A percentile compares a stretch with the other conserved stretches of the same genome.
Conservation (phyloP, 2,888 invertebrate genomes). For the Phalera bucephala region DNA sequence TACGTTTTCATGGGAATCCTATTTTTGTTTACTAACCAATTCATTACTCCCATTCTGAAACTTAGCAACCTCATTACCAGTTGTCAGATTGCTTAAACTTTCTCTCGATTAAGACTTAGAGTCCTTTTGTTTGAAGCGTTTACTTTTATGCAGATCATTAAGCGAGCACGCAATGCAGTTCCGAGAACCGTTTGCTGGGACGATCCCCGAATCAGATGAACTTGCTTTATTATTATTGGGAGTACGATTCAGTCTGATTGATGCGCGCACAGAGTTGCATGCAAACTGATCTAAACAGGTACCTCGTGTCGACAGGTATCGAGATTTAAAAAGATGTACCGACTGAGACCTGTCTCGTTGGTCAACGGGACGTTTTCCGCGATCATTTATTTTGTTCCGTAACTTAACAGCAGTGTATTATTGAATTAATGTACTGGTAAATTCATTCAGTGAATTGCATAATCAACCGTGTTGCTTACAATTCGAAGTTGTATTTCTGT, state of each 20-base stretch:
- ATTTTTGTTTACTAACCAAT: too few relatives aligned
- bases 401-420: background rate
- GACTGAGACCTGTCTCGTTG: constrained; percentile 1
- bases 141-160: constrained; percentile 33
- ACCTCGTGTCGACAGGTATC: constrained; percentile 2
- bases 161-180: constrained; percentile 46
- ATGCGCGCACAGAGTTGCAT: constrained; percentile 49
- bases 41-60: too few relatives aligned
- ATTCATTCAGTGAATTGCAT: background rate
- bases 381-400: constrained; percentile 1
- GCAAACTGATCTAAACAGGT: constrained; percentile 36
- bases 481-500: background rate
- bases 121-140: constrained; percentile 32
- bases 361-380: background rate
- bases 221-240: constrained; percentile 64
- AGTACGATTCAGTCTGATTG: constrained; percentile 48
- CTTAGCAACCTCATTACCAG: too few relatives aligned
- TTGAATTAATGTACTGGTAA: background rate
- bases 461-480: background rate
- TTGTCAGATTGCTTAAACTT: background rate
- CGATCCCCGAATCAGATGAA: constrained; percentile 55
- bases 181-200: constrained; percentile 57
- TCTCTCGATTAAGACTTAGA: constrained; percentile 22
- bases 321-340: background rate
- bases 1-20: too few relatives aligned